phyloP scores from a whole-genome alignment of 2,888 invertebrate genomes.

The Erebia epiphron region DNA sequence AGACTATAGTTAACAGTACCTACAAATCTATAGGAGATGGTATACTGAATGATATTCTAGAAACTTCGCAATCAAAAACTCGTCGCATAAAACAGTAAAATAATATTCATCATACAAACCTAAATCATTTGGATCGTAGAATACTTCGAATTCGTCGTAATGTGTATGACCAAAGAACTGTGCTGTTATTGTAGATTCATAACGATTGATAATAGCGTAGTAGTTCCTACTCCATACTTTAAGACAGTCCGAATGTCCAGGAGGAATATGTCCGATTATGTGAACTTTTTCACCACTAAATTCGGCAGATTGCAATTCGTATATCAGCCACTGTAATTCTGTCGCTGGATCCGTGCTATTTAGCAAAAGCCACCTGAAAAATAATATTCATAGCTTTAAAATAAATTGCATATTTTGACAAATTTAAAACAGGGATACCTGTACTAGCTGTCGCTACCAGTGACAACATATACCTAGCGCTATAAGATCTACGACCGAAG shows the following conservation, averaged over 20 bases:
- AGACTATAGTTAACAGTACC: not conserved
- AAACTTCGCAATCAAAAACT: not conserved
- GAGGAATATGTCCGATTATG: conserved; percentile 98
- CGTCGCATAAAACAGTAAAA: conserved; percentile 10
- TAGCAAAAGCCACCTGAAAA: conserved; percentile 91
- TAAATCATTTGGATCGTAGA: conserved; percentile 93
- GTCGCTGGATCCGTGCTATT: conserved; percentile 98
- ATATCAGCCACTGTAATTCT: conserved; percentile 97
- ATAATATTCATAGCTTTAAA: not conserved
- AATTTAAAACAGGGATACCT: too few relatives aligned
- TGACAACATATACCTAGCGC: too few relatives aligned
- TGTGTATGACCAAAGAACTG: conserved; percentile 98
- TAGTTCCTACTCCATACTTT: conserved; percentile 98
- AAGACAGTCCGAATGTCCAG: conserved; percentile 95
- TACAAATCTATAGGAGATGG: too few relatives aligned
- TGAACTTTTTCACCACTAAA: conserved; percentile 97
- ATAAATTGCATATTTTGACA: not conserved
- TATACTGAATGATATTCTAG: not conserved
- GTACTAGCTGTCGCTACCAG: too few relatives aligned
- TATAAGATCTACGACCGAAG: too few relatives aligned
- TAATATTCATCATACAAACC: conserved; percentile 62
- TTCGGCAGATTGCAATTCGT: conserved; percentile 96
- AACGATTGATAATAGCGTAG: conserved; percentile 93
- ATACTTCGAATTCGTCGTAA: conserved; percentile 96
- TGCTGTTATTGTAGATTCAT: conserved; percentile 93